Evolutionary conservation across 2,888 invertebrate species (phyloP), one percentile per base, ranked within the genome.

Genomic region (Heteromyza rotundicornis): DNA sequence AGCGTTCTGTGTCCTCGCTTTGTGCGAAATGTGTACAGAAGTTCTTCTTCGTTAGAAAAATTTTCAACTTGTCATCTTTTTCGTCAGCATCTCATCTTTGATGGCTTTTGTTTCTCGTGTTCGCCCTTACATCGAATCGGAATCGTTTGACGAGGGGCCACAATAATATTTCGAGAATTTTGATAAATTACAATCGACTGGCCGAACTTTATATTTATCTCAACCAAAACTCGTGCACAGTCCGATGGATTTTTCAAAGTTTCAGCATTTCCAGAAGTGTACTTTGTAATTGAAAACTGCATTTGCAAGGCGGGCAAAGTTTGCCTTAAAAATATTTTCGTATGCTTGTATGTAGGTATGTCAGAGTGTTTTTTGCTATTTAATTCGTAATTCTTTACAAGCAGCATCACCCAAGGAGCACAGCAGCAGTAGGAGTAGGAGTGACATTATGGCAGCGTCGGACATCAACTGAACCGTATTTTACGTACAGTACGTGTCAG

Each of bases 11-110:
- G 67, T 17, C 51, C 59, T 61, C 52, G 57, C 59, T 47, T 5
- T 61, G 40, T 49, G 36, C 62, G 50, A 47, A 12, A 14, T 23
- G 17, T n/a, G 5, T 20, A 19, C 62, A 68, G 72, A 73, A 72
- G 35, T 16, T 53, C 53, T n/a, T n/a, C 53, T 53, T 53, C 76
- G 75, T 76, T 76, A 76, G 71, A 73, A 74, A 74, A 75, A 76
- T 70, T 74, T 76, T 69, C 73, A 76, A 75, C 71, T 76, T 76
- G 75, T 76, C 76, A 76, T 76, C 75, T 75, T 73, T 76, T 73
- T 73, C 73, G 74, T 75, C 76, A 76, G 73, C 73, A 75, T 52
- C 50, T 55, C 54, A n/a, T 55, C 40, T 35, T 55, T 36, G 16
- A 36, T 5, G 17, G 47, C 19, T 5, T 20, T 17, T 20, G 47